Conservation (phyloP, 2,888 invertebrate genomes). For the Noctua janthina region DNA sequence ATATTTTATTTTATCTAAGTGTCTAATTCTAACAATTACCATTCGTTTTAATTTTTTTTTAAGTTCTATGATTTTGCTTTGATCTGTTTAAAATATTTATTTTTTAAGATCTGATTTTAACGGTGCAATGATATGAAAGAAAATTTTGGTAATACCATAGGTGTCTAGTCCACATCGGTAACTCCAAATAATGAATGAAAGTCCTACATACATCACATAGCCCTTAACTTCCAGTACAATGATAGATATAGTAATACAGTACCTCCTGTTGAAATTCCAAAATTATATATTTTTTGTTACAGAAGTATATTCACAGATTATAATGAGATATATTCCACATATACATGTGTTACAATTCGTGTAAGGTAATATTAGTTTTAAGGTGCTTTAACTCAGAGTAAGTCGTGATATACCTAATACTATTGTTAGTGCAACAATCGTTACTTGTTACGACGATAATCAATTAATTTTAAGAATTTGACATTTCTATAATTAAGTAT, state of each 20-base stretch:
- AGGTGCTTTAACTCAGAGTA: conserved; percentile 88
- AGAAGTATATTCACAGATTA: conserved; percentile 82
- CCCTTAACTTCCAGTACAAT: conserved; percentile 83
- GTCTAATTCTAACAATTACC: conserved; percentile 86
- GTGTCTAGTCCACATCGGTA: conserved; percentile 71
- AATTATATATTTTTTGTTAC: conserved; percentile 84
- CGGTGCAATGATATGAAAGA: conserved; percentile 76
- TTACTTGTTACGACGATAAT: conserved; percentile 71
- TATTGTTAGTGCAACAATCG: conserved; percentile 73
- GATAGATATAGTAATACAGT: conserved; percentile 75
- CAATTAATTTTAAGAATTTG: conserved; percentile 72
- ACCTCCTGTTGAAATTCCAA: conserved; percentile 88
- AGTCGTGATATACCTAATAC: conserved; percentile 84
- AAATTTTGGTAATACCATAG: conserved; percentile 60
- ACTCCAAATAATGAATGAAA: conserved; percentile 66
- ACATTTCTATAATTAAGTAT: conserved; percentile 66
- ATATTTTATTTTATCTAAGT: conserved; percentile 83
- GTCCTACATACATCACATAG: conserved; percentile 79
- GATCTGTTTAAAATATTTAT: conserved; percentile 85
- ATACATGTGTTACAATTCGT: conserved; percentile 78
- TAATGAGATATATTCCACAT: conserved; percentile 79
- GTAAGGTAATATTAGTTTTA: conserved; percentile 80
- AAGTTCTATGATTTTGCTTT: conserved; percentile 90
- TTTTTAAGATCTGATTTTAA: conserved; percentile 85
- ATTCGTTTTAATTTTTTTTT: conserved; percentile 82